Base-by-base conservation (phyloP, 2,888 invertebrate species). In the Reticulitermes lucifugus region DNA sequence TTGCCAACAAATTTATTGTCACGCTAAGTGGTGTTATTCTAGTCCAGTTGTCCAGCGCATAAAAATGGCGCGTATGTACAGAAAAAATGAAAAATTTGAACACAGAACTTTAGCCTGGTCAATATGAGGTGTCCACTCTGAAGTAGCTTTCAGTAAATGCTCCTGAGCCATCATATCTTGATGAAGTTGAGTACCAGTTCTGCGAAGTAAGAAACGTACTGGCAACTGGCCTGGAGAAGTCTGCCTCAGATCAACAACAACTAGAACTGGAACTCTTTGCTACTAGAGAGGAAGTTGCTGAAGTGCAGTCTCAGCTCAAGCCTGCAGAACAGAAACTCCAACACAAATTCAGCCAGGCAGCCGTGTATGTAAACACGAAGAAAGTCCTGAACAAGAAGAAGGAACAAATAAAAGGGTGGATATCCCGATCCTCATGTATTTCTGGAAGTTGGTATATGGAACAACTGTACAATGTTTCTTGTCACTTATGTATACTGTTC, bases 341-440 rank as follows among this genome's bases (percentile, higher is more conserved):
- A 87, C 91, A 91, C 88, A 93, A 93, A 89, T 93, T 93, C 86
- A 92, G 91, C 87, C 91, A 92, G 88, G 93, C 93, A 22, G 90
- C 91, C 25, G 93, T 93, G 25, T 93, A 92, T 88, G 90, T 90
- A 86, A 93, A 93, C 87, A 90, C 93, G 90, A 93, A 93, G 88
- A 91, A 91, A 87, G 93, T 93, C 89, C 89, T 93, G 84, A 89
- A 90, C 80, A 92, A 92, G 88, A 93, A 93, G 88, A 93, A 93
- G 88, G 91, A 92, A 43, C 92, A 92, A 87, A 91, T 93, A 70
- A 93, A 92, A 88, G 88, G n/a, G n/a, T n/a, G n/a, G n/a, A n/a
- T n/a, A n/a, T n/a, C n/a, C n/a, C n/a, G n/a, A n/a, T n/a, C n/a
- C n/a, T n/a, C n/a, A n/a, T n/a, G n/a, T n/a, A n/a, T n/a, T n/a